Base-by-base conservation (phyloP, 2,113 vertebrate species). In the Chloroceryle aenea region DNA sequence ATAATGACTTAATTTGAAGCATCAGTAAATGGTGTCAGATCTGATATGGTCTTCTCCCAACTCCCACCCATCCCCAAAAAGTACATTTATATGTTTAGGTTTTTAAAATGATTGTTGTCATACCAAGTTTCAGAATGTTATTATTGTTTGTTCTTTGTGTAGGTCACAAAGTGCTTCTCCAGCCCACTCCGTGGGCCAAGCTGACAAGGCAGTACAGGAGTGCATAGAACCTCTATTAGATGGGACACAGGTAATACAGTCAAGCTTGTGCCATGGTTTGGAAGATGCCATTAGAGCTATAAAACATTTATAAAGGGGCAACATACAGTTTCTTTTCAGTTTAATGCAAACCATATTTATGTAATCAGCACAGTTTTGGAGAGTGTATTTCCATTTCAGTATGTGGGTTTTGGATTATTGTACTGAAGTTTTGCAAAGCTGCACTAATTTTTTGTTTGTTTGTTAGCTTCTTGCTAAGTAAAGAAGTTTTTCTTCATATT, bases 111-210 rank as follows among this genome's bases (percentile, higher is more conserved):
- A 23, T 21, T 81, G 18, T 80, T 93, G 47, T 63, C 61, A 13
- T 56, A 61, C 14, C 9, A 23, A 29, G 32, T 72, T 94, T 81
- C 56, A 74, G n/a, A 84, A 67, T 50, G 62, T 7, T 36, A 6
- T 61, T 82, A 10, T 75, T 4, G 3, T 85, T 74, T 86, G 13
- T 72, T 80, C 61, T 74, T 69, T 64, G 26, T 58, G 68, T 93
- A 99, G 99, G 97, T 94, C 94, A 62, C 96, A 86, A 68, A 87
- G 89, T 58, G 69, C 89, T 72, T 98, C 97, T 56, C 94, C 97
- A 47, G 61, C 95, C 38, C 95, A 26, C 58, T 90, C 74, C n/a
- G 43, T 69, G 23, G 79, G 83, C 29, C 36, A 34, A 85, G 71
- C 27, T 32, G 82, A 22, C 66, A 66, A 79, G 82, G 78, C 94